Evolutionary conservation across 2,888 invertebrate species (phyloP), one percentile per base, ranked within the genome.

Genomic region (Andrena minutula): DNA sequence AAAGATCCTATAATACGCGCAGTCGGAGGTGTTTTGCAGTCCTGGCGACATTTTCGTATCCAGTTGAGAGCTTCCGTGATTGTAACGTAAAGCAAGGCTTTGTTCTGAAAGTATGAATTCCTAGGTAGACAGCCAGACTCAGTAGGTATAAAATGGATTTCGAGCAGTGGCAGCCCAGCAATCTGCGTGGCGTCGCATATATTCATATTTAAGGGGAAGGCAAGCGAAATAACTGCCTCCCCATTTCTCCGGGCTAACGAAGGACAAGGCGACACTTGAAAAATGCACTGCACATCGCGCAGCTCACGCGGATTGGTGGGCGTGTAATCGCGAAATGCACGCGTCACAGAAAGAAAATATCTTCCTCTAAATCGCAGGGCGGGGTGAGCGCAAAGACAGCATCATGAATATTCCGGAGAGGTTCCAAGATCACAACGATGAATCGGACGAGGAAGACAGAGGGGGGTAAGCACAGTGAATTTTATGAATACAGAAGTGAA

Each of bases 321-420:
- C 32, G 68, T 65, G 72, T 70, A 64, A 75, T 74, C 53, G 69
- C 5, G 32, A 66, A 41, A 81, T 63, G 60, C 56, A 63, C 51
- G 53, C 61, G 72, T 69, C 26, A 26, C 74, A 69, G 69, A 78
- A 53, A 74, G 70, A 73, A 86, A 79, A 76, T 68, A 51, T 51
- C 47, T 89, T 86, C 86, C 68, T 79, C 65, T 79, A 70, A 74
- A 63, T 88, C 86, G 68, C 85, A 93, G 93, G 93, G 87, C 93
- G 95, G 93, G 94, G 95, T 88, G 93, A 93, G 86, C 95, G 96
- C 84, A 96, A 96, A 92, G 95, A 95, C 89, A 96, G 96, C 91
- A 94, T 95, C 72, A 94, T 95, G 92, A 95, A 95, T 90, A 94
- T 95, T 85, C 92, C 94, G 56, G 95, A 95, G 86, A 91, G 93